These are phyloP conservation scores for Eupleurogrammus muticus DNA, from an alignment of 2,797 vertebrate species.

Conservation along the genomic window DNA sequence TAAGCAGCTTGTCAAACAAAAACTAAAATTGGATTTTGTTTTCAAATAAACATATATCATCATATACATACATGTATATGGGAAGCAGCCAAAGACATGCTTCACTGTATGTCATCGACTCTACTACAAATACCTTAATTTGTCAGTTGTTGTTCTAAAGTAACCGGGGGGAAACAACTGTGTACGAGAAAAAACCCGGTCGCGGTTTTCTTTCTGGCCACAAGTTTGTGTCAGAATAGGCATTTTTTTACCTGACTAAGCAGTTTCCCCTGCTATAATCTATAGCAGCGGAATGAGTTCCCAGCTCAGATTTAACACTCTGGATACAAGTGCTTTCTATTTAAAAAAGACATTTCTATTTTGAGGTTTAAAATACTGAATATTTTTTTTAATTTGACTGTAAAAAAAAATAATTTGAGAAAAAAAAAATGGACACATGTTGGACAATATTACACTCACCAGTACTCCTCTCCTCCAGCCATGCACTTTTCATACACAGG, in stretches of 20 bases:
- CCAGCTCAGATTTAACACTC: neutral
- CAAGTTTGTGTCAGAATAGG: neutral
- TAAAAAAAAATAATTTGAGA: no score
- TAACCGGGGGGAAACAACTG: neutral
- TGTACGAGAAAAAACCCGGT: neutral
- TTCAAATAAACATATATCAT: neutral
- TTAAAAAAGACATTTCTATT: neutral
- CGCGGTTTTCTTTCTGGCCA: neutral
- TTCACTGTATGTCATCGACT: no score
- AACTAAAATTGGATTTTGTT: neutral
- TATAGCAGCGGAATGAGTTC: no score
- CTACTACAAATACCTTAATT: no score
- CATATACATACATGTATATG: neutral
- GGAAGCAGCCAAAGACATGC: neutral
- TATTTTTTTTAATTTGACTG: neutral
- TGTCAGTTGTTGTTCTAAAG: no score
- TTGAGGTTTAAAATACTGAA: neutral
- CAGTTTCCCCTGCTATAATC: neutral
- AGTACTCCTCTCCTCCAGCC: slow-evolving; percentile 98
- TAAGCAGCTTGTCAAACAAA: neutral
- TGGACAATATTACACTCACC: slow-evolving; percentile 82
- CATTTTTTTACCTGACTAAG: neutral
- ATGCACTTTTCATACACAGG: slow-evolving; percentile 99
- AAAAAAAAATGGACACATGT: neutral
- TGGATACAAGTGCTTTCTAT: neutral